Percentiles rank a stretch among this genome's conserved stretches.
These are phyloP conservation scores for Apodemia mormo DNA, from an alignment of 2,888 invertebrate species.

Conservation along the genomic window DNA sequence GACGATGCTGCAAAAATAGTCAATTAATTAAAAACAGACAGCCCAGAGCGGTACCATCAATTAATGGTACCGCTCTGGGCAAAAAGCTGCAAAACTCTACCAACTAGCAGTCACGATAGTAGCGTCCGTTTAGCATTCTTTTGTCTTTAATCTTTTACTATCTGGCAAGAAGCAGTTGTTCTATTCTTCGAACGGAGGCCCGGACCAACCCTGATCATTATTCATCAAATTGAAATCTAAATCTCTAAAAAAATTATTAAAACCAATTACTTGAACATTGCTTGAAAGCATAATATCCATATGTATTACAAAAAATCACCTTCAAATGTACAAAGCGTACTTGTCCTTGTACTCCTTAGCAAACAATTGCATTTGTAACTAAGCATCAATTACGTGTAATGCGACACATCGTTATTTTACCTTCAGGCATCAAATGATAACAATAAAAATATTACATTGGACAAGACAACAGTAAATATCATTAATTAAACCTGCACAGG, in stretches of 20 bases:
- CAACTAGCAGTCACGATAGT: too few species aligned
- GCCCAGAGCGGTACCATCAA: too few species aligned
- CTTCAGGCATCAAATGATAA: not conserved
- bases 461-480: not conserved
- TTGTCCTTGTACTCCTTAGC: conserved; percentile 64
- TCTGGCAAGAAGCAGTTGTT: too few species aligned
- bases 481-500: conserved; percentile 7
- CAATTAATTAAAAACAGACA: too few species aligned
- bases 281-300: conserved; percentile 1
- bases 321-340: conserved; percentile 37
- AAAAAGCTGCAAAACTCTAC: not conserved
- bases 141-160: too few species aligned
- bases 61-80: too few species aligned
- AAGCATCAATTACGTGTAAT: conserved; percentile 58
- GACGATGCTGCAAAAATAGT: too few species aligned
- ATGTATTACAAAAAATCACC: conserved; percentile 18
- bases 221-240: not conserved
- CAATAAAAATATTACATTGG: not conserved
- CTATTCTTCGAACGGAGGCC: too few species aligned
- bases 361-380: conserved; percentile 64
- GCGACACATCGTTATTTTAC: conserved; percentile 24
- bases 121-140: too few species aligned
- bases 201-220: too few species aligned
- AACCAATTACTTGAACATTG: not conserved
- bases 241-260: not conserved